Evolutionary conservation across 2,888 invertebrate genomes (phyloP), one percentile per base, ranked within the genome.

Genomic region (Branchinecta sandiegonensis): DNA sequence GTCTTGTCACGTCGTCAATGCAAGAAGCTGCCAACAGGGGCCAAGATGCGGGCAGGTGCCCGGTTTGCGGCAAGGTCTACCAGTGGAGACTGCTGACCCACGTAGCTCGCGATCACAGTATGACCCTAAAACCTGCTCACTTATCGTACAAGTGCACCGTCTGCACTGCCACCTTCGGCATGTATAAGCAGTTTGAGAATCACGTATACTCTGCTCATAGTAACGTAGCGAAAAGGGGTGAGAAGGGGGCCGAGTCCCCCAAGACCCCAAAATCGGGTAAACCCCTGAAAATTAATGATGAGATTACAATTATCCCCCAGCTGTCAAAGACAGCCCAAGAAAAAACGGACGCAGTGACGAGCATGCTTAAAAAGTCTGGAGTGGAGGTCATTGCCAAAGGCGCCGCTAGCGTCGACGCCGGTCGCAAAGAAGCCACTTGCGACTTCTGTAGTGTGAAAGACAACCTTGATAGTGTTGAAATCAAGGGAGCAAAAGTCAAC

Each of bases 81-180:
- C 92, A 93, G 79, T 92, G 91, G 90, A 94, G 94, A 78, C 79
- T 94, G 72, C 80, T 94, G 69, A 90, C 90, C 77, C 94, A 94
- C 77, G 93, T 94, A 70, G 90, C 90, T 65, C 84, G 90, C 73
- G 93, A 93, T 78, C 94, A 94, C 80, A 89, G 88, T 76, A 86
- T 93, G 83, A 89, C 90, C 48, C 79, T 94, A 72, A 93, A 94
- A 77, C 93, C 94, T 37, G 94, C 93, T 50, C 92, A 94, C 78
- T 81, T 94, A 69, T 92, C 93, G 47, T 94, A 94, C 82, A 94
- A 94, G 79, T 94, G 94, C 79, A 94, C 93, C 12, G 93, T 94
- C 47, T 94, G 94, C 78, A 91, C 92, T 56, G 93, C 93, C 46
- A 93, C 93, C 5, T 94, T 94, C 76, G 90, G 90, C 74, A 91